These are phyloP conservation scores for Tuberolachnus salignus DNA, from an alignment of 2,888 invertebrate species.

Conservation along the genomic window DNA sequence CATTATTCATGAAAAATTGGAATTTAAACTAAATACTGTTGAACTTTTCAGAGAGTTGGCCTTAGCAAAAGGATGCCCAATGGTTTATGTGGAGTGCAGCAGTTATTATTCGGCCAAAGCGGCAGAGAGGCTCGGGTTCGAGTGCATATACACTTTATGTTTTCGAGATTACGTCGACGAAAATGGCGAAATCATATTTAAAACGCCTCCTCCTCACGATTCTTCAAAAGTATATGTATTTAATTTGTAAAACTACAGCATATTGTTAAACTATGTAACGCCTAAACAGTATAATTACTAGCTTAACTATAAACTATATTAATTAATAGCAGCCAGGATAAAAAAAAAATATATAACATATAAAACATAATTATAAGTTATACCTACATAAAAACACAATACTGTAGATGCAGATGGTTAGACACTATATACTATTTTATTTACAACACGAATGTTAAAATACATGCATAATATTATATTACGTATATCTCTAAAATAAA, in stretches of 20 bases:
- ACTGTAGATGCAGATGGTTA: no score
- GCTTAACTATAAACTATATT: no score
- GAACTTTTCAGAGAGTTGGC: slow-evolving; percentile 68
- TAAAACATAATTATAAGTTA: neutral
- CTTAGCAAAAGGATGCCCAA: slow-evolving; percentile 65
- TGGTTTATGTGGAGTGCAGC: slow-evolving; percentile 76
- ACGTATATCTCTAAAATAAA: no score
- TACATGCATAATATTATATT: no score
- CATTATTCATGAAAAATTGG: neutral
- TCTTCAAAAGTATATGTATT: slow-evolving; percentile 67
- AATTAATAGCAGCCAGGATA: neutral
- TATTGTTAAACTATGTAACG: neutral
- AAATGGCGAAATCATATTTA: slow-evolving; percentile 69
- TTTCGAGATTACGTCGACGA: slow-evolving; percentile 72
- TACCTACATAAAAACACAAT: no score
- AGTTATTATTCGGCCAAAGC: slow-evolving; percentile 78
- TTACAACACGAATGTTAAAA: no score
- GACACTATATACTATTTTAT: no score
- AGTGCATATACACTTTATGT: slow-evolving; percentile 70
- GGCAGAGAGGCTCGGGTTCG: slow-evolving; percentile 74
- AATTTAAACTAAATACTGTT: neutral
- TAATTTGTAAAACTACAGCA: slow-evolving; percentile 24
- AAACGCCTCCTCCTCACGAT: slow-evolving; percentile 71
- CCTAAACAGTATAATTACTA: neutral
- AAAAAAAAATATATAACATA: neutral